Evolutionary conservation across 2,113 vertebrate genomes (phyloP).

Genomic region (Arenaria interpres): DNA sequence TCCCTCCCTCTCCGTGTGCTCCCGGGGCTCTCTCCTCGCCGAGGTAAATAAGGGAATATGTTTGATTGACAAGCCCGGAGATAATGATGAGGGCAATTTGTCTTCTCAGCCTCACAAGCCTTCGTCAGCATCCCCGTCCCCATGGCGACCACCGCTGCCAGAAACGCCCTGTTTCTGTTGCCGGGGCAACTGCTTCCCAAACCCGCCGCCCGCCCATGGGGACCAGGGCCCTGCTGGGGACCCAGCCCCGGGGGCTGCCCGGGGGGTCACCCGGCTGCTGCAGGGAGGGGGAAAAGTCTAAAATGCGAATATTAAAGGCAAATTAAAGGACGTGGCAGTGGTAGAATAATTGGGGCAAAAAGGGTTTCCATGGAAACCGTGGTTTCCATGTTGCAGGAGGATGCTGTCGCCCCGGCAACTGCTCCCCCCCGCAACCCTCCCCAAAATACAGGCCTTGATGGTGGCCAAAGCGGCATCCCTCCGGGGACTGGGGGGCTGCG

Average conservation of each 20-base stretch:
- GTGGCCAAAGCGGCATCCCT: constrained; percentile 49
- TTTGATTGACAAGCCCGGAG: constrained; percentile 82
- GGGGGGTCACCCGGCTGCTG: neutral
- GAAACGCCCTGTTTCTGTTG: constrained; percentile 86
- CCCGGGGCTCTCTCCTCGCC: constrained; percentile 69
- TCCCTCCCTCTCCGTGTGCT: constrained; percentile 62
- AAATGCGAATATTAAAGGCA: constrained; percentile 6
- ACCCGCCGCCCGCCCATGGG: constrained; percentile 25
- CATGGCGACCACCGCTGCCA: constrained; percentile 84
- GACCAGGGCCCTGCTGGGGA: constrained; percentile 4
- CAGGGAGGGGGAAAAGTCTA: neutral
- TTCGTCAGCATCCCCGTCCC: constrained; percentile 89
- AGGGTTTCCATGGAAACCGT: constrained; percentile 77
- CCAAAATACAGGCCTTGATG: constrained; percentile 66
- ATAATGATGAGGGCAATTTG: constrained; percentile 87
- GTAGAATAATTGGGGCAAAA: constrained; percentile 78
- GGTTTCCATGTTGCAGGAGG: constrained; percentile 72
- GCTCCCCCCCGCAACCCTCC: neutral
- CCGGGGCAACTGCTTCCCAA: constrained; percentile 86
- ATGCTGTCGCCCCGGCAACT: constrained; percentile 77
- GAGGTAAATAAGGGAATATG: constrained; percentile 75
- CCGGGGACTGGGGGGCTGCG: neutral
- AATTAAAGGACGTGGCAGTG: constrained; percentile 5
- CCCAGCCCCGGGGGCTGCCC: neutral
- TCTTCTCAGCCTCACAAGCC: constrained; percentile 83